Conservation (phyloP, 2,113 vertebrate genomes). For the Acrocephalus kingi region DNA sequence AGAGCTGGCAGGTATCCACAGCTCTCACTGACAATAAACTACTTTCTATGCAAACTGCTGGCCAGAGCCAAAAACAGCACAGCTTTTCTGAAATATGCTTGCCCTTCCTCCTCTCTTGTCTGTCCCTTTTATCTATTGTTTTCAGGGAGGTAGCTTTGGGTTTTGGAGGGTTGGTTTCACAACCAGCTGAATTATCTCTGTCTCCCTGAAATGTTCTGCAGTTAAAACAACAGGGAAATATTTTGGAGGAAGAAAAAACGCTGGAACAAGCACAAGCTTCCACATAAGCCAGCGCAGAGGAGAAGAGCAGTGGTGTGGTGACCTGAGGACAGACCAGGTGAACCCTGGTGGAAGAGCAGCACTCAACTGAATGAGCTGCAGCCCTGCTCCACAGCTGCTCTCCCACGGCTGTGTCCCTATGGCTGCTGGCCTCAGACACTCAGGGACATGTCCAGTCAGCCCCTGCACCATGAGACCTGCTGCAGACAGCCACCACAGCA, state of each 20-base stretch:
- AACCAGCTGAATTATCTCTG: not conserved
- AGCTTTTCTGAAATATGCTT: not conserved
- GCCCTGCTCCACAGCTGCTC: not conserved
- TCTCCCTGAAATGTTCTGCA: not conserved
- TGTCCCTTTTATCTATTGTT: not conserved
- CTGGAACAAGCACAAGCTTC: not conserved
- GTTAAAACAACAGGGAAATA: not conserved
- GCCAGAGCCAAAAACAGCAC: not conserved
- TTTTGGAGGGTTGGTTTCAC: not conserved
- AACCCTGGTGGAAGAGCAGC: not conserved
- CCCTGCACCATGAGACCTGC: not conserved
- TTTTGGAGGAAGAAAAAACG: not conserved
- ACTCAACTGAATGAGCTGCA: not conserved
- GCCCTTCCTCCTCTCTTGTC: not conserved
- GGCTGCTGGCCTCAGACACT: not conserved
- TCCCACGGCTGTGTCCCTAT: accelerated
- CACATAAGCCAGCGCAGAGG: accelerated
- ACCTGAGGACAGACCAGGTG: not conserved
- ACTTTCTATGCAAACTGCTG: constrained; percentile 11
- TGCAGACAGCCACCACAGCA: not conserved
- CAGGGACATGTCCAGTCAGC: not conserved
- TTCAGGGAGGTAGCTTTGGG: not conserved
- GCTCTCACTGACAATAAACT: not conserved
- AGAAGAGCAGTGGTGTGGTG: not conserved
- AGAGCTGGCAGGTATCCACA: constrained; percentile 4